Evolutionary conservation across 2,888 invertebrate species (phyloP), one percentile per base, ranked within the genome.

Genomic region (Orthosia gracilis): DNA sequence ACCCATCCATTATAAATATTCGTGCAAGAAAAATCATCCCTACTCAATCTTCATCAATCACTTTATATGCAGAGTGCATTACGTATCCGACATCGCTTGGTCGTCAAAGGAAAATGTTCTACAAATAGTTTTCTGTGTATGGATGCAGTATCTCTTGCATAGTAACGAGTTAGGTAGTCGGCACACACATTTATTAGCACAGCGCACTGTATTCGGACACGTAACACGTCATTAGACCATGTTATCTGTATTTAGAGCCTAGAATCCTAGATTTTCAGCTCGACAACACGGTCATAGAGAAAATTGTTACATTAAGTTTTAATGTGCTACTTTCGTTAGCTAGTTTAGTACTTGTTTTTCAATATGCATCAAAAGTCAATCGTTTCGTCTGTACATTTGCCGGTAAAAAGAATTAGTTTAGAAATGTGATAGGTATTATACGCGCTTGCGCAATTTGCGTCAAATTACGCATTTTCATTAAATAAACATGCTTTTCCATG

Each of bases 81-180:
- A 12, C 23, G 40, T 58, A 52, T 26, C 21, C 52, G 62, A 69
- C 54, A 69, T 63, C 54, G 54, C 47, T 26, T 78, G 57, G 26
- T 68, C 54, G 55, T 69, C 26, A 40, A 69, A 61, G 64, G 49
- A 81, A 69, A 64, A 69, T 73, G 49, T 69, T 47, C 69, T 45
- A 13, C 17, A 77, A 65, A 63, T 76, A 67, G 50, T 77, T 71
- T 69, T 64, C 71, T 70, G 64, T 78, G 78, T 76, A 78, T 78
- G 63, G 78, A 69, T 54, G 70, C 69, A 78, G 78, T 68, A 62
- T 68, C 59, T 79, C 68, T 84, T 75, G 84, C 78, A 73, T 78
- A 83, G 84, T 66, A 73, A 84, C 81, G 71, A 75, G 70, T 26
- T 63, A 65, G 58, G 58, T 62, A 69, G 31, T n/a, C 26, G 26